These are phyloP conservation scores for Furcula furcula DNA, from an alignment of 2,888 invertebrate species.

Conservation along the genomic window DNA sequence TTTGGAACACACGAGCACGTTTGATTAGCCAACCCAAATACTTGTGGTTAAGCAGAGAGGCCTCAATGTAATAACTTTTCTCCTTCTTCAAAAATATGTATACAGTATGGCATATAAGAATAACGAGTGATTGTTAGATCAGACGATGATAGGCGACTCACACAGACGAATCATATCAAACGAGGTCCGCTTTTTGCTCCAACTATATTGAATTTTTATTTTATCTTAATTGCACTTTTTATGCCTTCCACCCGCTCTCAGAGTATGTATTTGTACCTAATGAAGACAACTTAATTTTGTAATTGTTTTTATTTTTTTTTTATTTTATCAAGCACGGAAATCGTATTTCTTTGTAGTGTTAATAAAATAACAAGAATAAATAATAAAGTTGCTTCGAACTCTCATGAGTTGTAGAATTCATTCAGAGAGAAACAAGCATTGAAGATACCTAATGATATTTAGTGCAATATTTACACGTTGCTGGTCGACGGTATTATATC, in stretches of 20 bases:
- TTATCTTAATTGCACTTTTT: constrained; percentile 13
- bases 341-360: background rate
- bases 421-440: no score
- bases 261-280: constrained; percentile 7
- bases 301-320: constrained; percentile 9
- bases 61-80: no score
- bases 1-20: no score
- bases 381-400: no score
- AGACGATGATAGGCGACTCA: constrained; percentile 1
- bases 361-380: background rate
- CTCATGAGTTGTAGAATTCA: no score
- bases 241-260: constrained; percentile 1
- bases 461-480: no score
- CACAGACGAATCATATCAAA: constrained; percentile 10
- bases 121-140: background rate
- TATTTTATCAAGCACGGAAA: no score
- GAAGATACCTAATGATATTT: no score
- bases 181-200: constrained; percentile 2
- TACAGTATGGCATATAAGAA: background rate
- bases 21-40: no score
- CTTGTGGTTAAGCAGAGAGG: no score
- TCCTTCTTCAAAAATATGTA: no score
- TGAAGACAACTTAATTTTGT: constrained; percentile 3
- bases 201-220: background rate
- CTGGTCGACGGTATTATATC: no score